Conservation (phyloP, 2,113 vertebrate genomes). For the Pygoscelis adeliae region DNA sequence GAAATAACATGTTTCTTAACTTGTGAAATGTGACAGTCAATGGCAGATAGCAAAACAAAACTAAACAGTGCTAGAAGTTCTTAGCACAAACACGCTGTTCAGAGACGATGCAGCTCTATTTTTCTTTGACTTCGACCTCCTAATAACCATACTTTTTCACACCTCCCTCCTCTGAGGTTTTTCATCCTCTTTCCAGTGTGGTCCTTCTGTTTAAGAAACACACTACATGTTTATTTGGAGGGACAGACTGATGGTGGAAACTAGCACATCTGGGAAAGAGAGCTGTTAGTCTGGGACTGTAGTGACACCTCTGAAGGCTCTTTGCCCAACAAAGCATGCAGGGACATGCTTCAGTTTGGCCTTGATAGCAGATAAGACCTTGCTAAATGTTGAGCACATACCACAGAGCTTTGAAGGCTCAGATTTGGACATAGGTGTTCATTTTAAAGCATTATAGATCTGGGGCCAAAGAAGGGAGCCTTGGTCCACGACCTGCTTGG, state of each 20-base stretch:
- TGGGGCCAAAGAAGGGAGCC: neutral
- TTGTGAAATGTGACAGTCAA: constrained; percentile 83
- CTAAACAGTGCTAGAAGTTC: constrained; percentile 62
- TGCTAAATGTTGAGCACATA: neutral
- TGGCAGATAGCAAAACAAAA: constrained; percentile 80
- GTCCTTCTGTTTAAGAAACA: neutral
- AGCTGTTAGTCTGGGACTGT: neutral
- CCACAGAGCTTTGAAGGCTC: neutral
- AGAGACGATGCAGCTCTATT: neutral
- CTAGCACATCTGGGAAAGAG: neutral
- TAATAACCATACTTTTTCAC: neutral
- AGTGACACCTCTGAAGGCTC: neutral
- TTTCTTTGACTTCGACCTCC: neutral
- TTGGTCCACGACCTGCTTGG: neutral
- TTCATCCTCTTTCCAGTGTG: neutral
- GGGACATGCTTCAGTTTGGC: neutral
- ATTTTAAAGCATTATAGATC: neutral
- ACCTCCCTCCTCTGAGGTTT: neutral
- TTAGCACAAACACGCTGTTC: constrained; percentile 8
- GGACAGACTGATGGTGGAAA: neutral
- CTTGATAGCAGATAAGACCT: neutral
- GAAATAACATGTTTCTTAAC: constrained; percentile 80
- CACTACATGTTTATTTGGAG: neutral
- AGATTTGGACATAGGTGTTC: neutral
- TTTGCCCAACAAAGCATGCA: neutral